phyloP scores from a whole-genome alignment of 2,888 invertebrate species.

The Antheraea yamamai region DNA sequence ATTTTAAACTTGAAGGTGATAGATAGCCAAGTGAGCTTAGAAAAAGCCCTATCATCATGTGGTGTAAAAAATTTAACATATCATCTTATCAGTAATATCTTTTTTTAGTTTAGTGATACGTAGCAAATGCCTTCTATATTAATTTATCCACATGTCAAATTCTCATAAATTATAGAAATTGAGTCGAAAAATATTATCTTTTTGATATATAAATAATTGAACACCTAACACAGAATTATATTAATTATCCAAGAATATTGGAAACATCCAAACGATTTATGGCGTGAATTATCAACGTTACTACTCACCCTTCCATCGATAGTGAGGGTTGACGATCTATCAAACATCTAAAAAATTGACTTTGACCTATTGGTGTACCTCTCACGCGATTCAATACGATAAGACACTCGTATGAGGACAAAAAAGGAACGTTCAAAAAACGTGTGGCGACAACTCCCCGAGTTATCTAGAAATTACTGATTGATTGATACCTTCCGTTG shows the following conservation, averaged over 20 bases:
- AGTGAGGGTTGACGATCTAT: not conserved
- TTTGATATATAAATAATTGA: not conserved
- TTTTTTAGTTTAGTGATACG: too few species aligned
- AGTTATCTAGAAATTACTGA: slow-evolving; percentile 12
- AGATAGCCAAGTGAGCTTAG: too few species aligned
- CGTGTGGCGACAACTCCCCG: slow-evolving; percentile 7
- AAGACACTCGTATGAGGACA: not conserved
- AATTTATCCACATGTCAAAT: too few species aligned
- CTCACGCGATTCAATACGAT: not conserved
- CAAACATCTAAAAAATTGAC: slow-evolving; percentile 7
- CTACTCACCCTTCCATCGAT: slow-evolving; percentile 1
- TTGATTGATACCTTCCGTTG: slow-evolving; percentile 14
- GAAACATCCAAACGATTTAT: not conserved
- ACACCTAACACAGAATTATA: not conserved
- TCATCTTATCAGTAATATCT: too few species aligned
- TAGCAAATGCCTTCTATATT: too few species aligned
- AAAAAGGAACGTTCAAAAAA: not conserved
- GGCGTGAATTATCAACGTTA: slow-evolving; percentile 1
- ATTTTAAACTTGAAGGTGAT: too few species aligned
- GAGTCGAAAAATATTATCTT: not conserved
- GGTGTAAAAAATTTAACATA: too few species aligned
- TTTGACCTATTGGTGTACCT: slow-evolving; percentile 5
- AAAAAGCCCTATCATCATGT: too few species aligned
- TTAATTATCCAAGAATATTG: not conserved
- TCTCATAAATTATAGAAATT: too few species aligned